Base-by-base conservation (phyloP, 2,888 invertebrate genomes). In the Papilio demoleus region DNA sequence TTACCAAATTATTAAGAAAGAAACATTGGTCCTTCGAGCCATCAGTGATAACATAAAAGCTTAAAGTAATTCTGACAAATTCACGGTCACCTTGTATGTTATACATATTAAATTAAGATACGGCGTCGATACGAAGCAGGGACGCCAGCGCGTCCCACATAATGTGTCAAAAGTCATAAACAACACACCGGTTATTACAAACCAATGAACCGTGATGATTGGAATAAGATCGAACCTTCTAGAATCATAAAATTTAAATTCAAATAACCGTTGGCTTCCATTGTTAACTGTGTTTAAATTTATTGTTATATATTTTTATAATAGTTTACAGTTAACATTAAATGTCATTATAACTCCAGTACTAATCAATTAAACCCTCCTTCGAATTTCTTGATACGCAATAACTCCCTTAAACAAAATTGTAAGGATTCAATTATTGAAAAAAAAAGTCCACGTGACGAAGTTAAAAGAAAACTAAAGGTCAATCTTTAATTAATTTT, bases 141-240 rank as follows among this genome's bases (percentile, higher is more conserved):
- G 50, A 14, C 14, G 24, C 8, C 50, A 31, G 3, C 6, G 31
- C 31, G 31, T 31, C 31, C 6, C 6, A n/a, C n/a, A 31, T 24
- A 3, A 12, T 14, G 5, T 50, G 50, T 50, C 50, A 24, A 22
- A 0, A 24, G 0, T 50, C 14, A 50, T 50, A 50, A 50, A 4
- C 50, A 22, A 22, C 22, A 50, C 31, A 6, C 6, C 6, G 31
- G 3, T 31, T 24, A 50, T 5, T 27, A 50, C 24, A 24, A 14
- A 22, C 24, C 50, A 50, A 14, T 50, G 50, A 50, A 50, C 50
- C 24, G 50, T 24, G 14, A 22, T 24, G 14, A 50, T 50, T 50
- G 19, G 19, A 22, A 47, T 45, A n/a, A 31, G 6, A 31, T 50
- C 4, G 50, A 50, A 50, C 24, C 11, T 50, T 50, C 50, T 50